These are phyloP conservation scores for Gymnocypris eckloni DNA, from an alignment of 2,797 vertebrate genomes.

Conservation along the genomic window DNA sequence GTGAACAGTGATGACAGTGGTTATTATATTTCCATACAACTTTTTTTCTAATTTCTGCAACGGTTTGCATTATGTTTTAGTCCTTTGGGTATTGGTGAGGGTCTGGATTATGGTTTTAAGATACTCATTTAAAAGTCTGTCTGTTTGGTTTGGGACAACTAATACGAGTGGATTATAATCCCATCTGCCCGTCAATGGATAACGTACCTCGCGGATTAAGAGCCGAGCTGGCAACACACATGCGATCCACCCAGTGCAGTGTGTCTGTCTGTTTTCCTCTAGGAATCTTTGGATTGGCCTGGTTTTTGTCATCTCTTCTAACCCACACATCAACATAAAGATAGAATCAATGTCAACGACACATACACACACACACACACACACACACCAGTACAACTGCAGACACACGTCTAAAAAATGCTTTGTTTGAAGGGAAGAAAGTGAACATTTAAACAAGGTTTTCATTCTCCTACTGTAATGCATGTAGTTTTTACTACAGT, in stretches of 20 bases:
- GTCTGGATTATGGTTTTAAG: slow-evolving; percentile 24
- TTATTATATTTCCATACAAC: neutral
- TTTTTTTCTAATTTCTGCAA: neutral
- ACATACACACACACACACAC: slow-evolving; percentile 13
- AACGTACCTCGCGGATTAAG: slow-evolving; percentile 68
- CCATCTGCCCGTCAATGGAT: slow-evolving; percentile 70
- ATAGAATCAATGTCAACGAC: slow-evolving; percentile 40
- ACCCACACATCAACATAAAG: slow-evolving; percentile 21
- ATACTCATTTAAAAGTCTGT: slow-evolving; percentile 49
- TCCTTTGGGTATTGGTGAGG: neutral
- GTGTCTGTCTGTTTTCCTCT: slow-evolving; percentile 21
- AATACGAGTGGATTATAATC: slow-evolving; percentile 76
- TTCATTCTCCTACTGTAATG: neutral
- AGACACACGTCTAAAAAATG: neutral
- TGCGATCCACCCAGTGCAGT: slow-evolving; percentile 27
- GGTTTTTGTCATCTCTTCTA: slow-evolving; percentile 9
- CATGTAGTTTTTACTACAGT: neutral
- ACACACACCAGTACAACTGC: slow-evolving; percentile 1
- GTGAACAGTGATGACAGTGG: slow-evolving; percentile 1
- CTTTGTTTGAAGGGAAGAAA: neutral
- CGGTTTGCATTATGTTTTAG: neutral
- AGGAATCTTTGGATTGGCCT: slow-evolving; percentile 14
- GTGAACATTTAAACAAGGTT: neutral
- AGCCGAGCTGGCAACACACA: slow-evolving; percentile 54
- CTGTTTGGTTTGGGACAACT: slow-evolving; percentile 66